These are phyloP conservation scores for Heterochromis multidens DNA, from an alignment of 2,113 vertebrate genomes.

Conservation along the genomic window DNA sequence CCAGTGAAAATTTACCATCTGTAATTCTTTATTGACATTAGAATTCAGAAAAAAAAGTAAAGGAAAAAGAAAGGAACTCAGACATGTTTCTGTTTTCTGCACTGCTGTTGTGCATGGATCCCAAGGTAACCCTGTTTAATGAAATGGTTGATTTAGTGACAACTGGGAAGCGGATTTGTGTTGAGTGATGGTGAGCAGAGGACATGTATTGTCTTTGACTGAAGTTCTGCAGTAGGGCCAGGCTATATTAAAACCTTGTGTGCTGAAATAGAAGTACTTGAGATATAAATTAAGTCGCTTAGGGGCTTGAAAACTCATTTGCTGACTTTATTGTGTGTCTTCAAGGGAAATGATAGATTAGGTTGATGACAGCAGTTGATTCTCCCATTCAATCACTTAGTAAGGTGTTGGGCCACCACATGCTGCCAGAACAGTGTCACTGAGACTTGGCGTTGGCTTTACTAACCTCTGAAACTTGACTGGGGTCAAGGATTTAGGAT, in stretches of 20 bases:
- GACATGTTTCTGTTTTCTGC: neutral
- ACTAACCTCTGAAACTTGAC: neutral
- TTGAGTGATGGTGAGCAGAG: neutral
- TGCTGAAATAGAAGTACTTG: neutral
- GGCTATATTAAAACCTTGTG: neutral
- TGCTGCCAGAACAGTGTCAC: neutral
- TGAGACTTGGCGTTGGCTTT: neutral
- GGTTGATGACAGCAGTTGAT: neutral
- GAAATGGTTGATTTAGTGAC: constrained; percentile 19
- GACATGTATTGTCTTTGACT: constrained; percentile 12
- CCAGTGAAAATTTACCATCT: no score
- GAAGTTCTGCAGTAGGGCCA: neutral
- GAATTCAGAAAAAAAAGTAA: neutral
- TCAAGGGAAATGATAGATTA: constrained; percentile 5
- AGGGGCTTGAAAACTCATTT: constrained; percentile 21
- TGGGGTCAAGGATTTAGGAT: neutral
- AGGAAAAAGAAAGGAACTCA: neutral
- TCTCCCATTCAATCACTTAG: neutral
- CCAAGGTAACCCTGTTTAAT: constrained; percentile 23
- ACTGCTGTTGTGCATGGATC: neutral
- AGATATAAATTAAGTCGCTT: neutral
- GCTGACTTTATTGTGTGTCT: constrained; percentile 17
- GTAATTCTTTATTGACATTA: neutral
- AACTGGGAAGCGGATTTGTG: neutral
- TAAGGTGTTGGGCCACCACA: neutral